Evolutionary conservation across 2,797 vertebrate species (phyloP), one percentile per base, ranked within the genome.

Genomic region (Botia kubotai): DNA sequence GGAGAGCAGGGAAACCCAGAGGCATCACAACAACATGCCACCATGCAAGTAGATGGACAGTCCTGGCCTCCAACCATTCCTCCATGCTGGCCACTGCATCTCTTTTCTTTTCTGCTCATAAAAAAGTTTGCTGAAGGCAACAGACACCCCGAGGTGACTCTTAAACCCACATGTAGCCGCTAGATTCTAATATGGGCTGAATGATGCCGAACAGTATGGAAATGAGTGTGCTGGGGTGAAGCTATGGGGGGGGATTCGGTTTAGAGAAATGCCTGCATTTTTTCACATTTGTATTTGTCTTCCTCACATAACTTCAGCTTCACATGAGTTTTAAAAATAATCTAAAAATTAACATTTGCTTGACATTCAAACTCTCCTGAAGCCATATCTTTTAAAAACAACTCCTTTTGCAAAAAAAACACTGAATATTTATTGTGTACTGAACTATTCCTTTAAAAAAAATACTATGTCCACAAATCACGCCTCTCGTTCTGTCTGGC

Each of bases 21-120:
- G 79, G 81, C 72, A 72, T 74, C 81, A 73, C 46, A 80, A 85
- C 85, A 85, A 85, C 85, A 85, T 62, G 74, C 76, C 82, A 83
- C 82, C 79, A 79, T 82, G 83, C 79, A 85, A 84, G 69, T 75
- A 83, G 81, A 83, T 67, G 79, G 63, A 78, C 79, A 81, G 75
- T 62, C 68, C 60, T 77, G 72, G 71, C 81, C 81, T 79, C 60
- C 52, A 83, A 81, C 69, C 65, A 67, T 68, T 73, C 53, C 52
- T 80, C 57, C 79, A 76, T 57, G 62, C 3, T 50, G 71, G 72
- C 55, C 81, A 76, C 46, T 83, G 79, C 46, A 58, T 71, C 26
- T 52, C 46, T 73, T 63, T 84, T 71, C 36, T 39, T 72, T 82
- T 50, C 19, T 23, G 68, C 53, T n/a, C 36, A 50, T 68, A 52